Conservation (phyloP, 2,797 vertebrate genomes). For the Ctenopoma kingsleyae region DNA sequence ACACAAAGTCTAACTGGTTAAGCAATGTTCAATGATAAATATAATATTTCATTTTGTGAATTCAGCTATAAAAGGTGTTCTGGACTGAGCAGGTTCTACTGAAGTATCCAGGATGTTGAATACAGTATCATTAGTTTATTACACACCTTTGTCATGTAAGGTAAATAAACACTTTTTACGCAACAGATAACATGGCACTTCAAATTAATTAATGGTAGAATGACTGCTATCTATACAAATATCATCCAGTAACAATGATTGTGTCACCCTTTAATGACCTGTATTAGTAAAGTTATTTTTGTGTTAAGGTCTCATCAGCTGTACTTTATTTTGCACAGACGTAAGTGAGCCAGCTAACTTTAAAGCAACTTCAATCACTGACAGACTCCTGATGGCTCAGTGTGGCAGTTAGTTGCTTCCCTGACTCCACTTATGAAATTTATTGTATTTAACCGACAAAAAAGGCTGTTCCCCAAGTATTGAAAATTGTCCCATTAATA, state of each 20-base stretch:
- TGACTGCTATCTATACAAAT: neutral
- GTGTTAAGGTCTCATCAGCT: neutral
- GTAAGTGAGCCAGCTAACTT: no score
- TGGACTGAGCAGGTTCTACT: neutral
- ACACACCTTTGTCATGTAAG: neutral
- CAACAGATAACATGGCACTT: neutral
- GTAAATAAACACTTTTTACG: neutral
- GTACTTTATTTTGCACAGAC: neutral
- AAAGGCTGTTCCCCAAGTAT: no score
- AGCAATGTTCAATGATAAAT: no score
- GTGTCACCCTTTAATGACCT: neutral
- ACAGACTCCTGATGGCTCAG: no score
- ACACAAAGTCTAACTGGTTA: no score
- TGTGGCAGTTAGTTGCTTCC: no score
- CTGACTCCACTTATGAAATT: no score
- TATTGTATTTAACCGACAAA: no score
- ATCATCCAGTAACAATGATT: conserved; percentile 8
- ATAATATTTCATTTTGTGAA: neutral
- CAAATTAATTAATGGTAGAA: neutral
- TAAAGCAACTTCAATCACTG: no score
- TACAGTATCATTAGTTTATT: neutral
- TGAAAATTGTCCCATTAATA: no score
- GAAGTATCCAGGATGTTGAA: no score
- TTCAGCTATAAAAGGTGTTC: neutral
- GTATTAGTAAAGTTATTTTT: neutral